A percentile compares a stretch with the other conserved stretches of the same genome.
phyloP scores from a whole-genome alignment of 2,113 vertebrate genomes.

The Ammodytes dubius region DNA sequence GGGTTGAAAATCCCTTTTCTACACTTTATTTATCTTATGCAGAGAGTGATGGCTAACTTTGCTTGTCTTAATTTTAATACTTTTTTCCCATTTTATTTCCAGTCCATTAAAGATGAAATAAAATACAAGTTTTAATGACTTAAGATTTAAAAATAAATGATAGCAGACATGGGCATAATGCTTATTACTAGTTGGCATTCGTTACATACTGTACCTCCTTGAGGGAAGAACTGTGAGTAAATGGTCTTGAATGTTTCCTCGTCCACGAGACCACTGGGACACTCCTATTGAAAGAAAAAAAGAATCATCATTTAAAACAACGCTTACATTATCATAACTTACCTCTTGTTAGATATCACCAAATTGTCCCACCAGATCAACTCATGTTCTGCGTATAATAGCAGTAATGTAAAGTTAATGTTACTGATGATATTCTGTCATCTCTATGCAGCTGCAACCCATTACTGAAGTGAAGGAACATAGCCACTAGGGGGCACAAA shows the following conservation, averaged over 20 bases:
- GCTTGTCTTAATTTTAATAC: not conserved
- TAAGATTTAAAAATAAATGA: not conserved
- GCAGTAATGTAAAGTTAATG: not conserved
- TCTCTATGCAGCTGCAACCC: not conserved
- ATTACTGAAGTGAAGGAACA: not conserved
- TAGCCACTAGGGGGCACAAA: conserved; percentile 16
- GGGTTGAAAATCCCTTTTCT: not conserved
- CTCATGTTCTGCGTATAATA: not conserved
- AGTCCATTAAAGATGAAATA: not conserved
- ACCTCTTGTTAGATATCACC: not conserved
- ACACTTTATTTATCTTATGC: not conserved
- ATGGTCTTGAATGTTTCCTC: conserved; percentile 97
- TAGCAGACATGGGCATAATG: not conserved
- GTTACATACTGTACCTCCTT: conserved; percentile 88
- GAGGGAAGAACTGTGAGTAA: conserved; percentile 97
- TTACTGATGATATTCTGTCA: not conserved
- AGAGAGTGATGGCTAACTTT: not conserved
- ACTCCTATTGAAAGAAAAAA: conserved; percentile 86
- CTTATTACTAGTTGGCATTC: not conserved
- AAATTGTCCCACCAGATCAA: not conserved
- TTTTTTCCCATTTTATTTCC: not conserved
- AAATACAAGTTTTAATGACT: not conserved
- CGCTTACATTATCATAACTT: not conserved
- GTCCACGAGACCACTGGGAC: conserved; percentile 95
- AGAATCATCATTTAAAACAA: not conserved